These are phyloP conservation scores for Cyclura pinguis DNA, from an alignment of 2,797 vertebrate species.

Conservation along the genomic window DNA sequence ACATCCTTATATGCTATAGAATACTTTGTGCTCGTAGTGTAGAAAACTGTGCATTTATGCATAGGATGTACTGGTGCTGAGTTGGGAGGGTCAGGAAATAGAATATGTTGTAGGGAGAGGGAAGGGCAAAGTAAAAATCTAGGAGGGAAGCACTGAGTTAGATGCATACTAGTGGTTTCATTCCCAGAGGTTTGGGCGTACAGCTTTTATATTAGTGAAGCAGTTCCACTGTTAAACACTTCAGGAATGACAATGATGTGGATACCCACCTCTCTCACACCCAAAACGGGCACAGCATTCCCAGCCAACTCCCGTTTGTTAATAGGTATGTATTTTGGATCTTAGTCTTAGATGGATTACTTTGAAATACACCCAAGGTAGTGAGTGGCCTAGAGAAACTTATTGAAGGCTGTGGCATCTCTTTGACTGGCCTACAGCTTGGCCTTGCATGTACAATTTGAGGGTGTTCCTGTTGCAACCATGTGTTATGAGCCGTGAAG, in stretches of 20 bases:
- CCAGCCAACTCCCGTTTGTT: not conserved
- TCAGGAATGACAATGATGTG: not conserved
- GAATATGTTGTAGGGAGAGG: too few species aligned
- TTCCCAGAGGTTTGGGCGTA: not conserved
- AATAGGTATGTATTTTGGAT: not conserved
- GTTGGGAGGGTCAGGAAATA: not conserved
- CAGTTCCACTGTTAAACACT: not conserved
- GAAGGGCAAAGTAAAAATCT: not conserved
- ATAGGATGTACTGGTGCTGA: not conserved
- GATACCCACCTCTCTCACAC: too few species aligned
- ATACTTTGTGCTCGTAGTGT: not conserved
- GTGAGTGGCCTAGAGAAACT: not conserved
- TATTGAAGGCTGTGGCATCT: not conserved
- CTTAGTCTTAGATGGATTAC: not conserved
- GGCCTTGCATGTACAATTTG: not conserved
- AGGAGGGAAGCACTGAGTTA: not conserved
- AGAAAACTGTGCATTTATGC: not conserved
- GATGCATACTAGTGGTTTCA: not conserved
- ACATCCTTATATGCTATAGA: not conserved
- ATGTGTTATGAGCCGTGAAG: too few species aligned
- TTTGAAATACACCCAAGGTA: not conserved
- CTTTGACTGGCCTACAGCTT: not conserved
- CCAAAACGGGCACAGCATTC: not conserved
- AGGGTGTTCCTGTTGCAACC: not conserved
- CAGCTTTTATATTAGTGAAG: not conserved